Evolutionary conservation across 2,113 vertebrate genomes (phyloP), one percentile per base, ranked within the genome.

Genomic region (Ornithorhynchus anatinus): DNA sequence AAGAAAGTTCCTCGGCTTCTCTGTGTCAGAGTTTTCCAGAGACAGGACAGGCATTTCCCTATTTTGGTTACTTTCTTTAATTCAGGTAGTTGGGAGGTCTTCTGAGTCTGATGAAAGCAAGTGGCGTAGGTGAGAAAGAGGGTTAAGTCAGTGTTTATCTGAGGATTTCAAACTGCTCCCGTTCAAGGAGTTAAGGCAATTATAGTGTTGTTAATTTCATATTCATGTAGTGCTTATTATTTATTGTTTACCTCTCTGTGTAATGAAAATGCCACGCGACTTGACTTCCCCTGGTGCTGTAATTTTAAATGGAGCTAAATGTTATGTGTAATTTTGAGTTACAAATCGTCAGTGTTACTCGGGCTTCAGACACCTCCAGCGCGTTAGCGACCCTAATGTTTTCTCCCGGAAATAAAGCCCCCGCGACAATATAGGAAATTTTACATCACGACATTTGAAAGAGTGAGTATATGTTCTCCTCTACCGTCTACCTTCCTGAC

Each of bases 101-200:
- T 22, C 32, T 71, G n/a, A 50, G 32, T 85, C 80, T 68, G 81
- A 86, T 79, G 84, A 80, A 85, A 63, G 51, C 29, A 17, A 44
- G 19, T 72, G 1, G 32, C 57, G 1, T 42, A 33, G 70, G 51
- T 78, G 76, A 77, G 48, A 86, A 84, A 47, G 51, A 78, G 42
- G 4, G 58, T 89, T 86, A 89, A 86, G 47, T 59, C 71, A 77
- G 47, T 61, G 79, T 77, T 72, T 78, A 39, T 80, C 82, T 82
- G 47, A 82, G 64, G 73, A 66, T 61, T 72, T 69, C 70, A 59
- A 72, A 81, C 36, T 59, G 22, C 44, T 22, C 62, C 22, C 43
- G 40, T 61, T 88, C 44, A 68, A 59, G 70, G 69, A 84, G 43
- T 73, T 73, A 82, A 69, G 75, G 81, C 67, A 13, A 72, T 88